Percentiles rank a stretch among this genome's conserved stretches.
These are phyloP conservation scores for Blastobasis adustella DNA, from an alignment of 2,888 invertebrate species.

Conservation along the genomic window DNA sequence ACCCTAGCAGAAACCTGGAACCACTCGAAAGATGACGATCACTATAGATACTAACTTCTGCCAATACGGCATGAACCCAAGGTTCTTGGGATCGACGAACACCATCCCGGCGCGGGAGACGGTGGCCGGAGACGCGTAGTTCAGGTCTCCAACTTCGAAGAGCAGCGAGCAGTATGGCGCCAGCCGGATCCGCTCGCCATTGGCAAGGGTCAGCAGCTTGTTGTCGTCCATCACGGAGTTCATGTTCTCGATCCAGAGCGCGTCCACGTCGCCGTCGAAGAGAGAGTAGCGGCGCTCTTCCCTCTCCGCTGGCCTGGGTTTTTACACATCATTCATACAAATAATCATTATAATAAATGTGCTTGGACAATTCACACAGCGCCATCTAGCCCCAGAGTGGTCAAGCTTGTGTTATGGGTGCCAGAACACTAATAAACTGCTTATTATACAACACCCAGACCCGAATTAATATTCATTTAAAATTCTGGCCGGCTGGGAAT, in stretches of 20 bases:
- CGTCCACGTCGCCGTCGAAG: constrained; percentile 96
- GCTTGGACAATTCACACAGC: too few species aligned
- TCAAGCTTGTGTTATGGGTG: too few species aligned
- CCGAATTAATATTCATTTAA: too few species aligned
- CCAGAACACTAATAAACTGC: too few species aligned
- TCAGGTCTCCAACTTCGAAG: constrained; percentile 93
- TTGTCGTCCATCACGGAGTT: constrained; percentile 98
- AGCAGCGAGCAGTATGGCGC: constrained; percentile 87
- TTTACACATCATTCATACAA: too few species aligned
- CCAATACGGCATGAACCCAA: constrained; percentile 92
- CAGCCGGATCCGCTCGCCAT: constrained; percentile 90
- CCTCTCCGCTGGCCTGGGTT: constrained; percentile 77
- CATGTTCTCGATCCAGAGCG: constrained; percentile 97
- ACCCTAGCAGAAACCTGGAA: too few species aligned
- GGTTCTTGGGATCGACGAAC: constrained; percentile 93
- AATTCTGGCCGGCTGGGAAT: too few species aligned
- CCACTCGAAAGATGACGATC: too few species aligned
- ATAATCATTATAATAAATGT: too few species aligned
- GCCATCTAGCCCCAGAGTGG: too few species aligned
- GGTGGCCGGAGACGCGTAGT: constrained; percentile 94
- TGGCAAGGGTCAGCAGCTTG: constrained; percentile 89
- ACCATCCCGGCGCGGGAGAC: constrained; percentile 96
- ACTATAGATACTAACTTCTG: constrained; percentile 52
- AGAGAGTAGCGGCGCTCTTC: constrained; percentile 88
- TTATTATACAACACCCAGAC: too few species aligned